Evolutionary conservation across 2,888 invertebrate genomes (phyloP), one percentile per base, ranked within the genome.

Genomic region (Andrena camellia): DNA sequence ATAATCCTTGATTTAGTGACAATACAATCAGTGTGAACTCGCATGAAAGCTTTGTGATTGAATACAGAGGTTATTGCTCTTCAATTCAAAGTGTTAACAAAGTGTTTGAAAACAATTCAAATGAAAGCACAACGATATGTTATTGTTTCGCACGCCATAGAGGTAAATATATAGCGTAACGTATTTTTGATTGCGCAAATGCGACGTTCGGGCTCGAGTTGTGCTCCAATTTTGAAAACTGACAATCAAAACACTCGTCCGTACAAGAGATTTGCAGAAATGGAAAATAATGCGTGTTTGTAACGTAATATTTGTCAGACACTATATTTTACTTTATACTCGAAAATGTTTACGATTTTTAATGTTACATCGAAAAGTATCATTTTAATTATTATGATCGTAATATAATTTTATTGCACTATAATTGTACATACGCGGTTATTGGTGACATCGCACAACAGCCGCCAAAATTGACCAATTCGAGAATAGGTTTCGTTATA

Each of bases 1-100:
- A 59, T 63, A 69, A 77, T 52, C 59, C 3, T 50, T 78, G 79
- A 64, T 33, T 77, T 3, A 78, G 31, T 59, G n/a, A 7, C 20
- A 69, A 69, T 54, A 33, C 42, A 62, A 68, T 62, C 29, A 42
- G 10, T 63, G 62, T 69, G 35, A 17, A 64, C 50, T 64, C 23
- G 20, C 29, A 59, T 66, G 42, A 50, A 77, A 70, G 35, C 70
- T 29, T 8, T 17, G 23, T 29, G 31, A 73, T 23, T 50, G 66
- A 59, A 8, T 54, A 29, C 10, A 54, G 13, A 48, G 71, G 62
- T 81, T 71, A 57, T 33, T 67, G n/a, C 68, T 59, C n/a, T 50
- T 57, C 57, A 35, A 75, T 75, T 79, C 57, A 35, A 76, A 77
- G 50, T 31, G n/a, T 33, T 64, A 35, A 70, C 26, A 6, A 52